These are phyloP conservation scores for Lagopus leucura DNA, from an alignment of 2,113 vertebrate genomes.

Conservation along the genomic window DNA sequence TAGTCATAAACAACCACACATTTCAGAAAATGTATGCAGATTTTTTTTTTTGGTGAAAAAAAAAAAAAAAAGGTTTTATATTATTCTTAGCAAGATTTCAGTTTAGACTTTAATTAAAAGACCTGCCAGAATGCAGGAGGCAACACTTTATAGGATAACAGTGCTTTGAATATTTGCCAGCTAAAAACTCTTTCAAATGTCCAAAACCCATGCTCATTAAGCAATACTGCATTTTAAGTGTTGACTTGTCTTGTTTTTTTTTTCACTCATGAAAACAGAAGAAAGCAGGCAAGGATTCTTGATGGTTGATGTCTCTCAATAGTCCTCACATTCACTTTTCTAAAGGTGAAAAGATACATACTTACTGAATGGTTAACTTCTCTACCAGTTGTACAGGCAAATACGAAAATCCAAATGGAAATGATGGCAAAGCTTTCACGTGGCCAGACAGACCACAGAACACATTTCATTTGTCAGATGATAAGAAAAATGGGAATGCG, in stretches of 20 bases:
- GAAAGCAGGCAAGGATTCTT: background rate
- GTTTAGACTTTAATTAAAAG: background rate
- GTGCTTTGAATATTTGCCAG: background rate
- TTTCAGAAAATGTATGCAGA: background rate
- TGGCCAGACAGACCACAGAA: background rate
- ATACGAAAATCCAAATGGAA: background rate
- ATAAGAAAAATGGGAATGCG: background rate
- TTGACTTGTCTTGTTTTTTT: background rate
- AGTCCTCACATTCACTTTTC: background rate
- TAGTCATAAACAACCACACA: background rate
- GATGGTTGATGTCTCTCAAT: background rate
- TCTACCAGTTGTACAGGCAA: background rate
- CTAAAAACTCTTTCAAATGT: background rate
- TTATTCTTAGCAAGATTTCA: conserved; percentile 10
- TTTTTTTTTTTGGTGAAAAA: background rate
- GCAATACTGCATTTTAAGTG: background rate
- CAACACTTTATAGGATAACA: background rate
- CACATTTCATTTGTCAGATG: background rate
- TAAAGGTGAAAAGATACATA: background rate
- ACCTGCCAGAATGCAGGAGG: background rate
- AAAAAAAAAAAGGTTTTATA: background rate
- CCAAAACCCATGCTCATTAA: background rate
- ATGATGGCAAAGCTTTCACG: background rate
- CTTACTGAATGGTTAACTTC: background rate
- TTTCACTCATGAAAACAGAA: background rate